Evolutionary conservation across 2,888 invertebrate genomes (phyloP).

Genomic region (Ophion costatus): DNA sequence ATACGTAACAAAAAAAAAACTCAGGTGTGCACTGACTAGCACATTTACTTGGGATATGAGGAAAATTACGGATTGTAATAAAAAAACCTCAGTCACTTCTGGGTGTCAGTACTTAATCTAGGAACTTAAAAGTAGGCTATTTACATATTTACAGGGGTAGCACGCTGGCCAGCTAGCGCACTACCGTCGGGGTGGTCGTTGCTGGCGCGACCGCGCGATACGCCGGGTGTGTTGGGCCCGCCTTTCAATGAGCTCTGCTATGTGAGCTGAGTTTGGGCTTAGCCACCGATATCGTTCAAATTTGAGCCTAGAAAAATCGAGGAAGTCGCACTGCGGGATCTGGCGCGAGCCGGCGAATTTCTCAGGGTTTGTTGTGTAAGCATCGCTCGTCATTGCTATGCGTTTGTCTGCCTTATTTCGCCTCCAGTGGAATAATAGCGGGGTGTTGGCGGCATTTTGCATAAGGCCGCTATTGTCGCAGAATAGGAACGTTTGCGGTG

Average conservation of each 20-base stretch:
- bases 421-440: neutral
- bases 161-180: neutral
- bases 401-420: neutral
- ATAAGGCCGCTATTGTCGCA: neutral
- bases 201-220: neutral
- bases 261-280: neutral
- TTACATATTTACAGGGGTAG: neutral
- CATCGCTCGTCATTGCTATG: neutral
- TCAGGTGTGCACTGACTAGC: too few relatives aligned
- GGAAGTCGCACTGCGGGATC: neutral
- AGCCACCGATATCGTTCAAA: neutral
- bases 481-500: neutral
- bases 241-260: neutral
- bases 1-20: neutral
- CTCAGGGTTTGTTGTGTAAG: neutral
- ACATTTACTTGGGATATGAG: neutral
- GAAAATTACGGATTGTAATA: neutral
- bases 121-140: neutral
- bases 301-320: neutral
- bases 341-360: neutral
- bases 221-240: neutral
- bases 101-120: neutral
- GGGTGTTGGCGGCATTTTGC: neutral
- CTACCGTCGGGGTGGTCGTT: neutral
- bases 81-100: neutral